A percentile compares a stretch with the other conserved stretches of the same genome.
phyloP scores from a whole-genome alignment of 1,140 invertebrate genomes.

The Drosophila sechellia region DNA sequence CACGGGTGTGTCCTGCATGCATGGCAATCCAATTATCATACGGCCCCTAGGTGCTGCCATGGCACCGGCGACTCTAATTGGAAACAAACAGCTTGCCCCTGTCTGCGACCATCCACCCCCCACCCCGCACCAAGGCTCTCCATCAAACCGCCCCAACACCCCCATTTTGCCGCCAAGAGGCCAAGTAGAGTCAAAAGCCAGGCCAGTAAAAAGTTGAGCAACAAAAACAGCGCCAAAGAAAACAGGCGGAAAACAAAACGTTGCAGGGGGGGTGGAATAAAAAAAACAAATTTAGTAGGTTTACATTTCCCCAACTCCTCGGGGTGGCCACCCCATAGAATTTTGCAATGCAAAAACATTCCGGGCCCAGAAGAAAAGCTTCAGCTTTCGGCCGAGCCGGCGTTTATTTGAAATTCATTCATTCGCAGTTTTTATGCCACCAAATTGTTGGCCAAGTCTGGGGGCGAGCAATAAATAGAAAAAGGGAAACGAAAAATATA shows the following conservation, averaged over 20 bases:
- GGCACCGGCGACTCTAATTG: conserved; percentile 64
- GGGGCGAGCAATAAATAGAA: background rate
- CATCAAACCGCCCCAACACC: background rate
- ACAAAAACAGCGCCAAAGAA: conserved; percentile 45
- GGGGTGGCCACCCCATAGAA: conserved; percentile 18
- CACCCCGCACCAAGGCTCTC: too few relatives aligned
- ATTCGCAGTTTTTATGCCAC: conserved; percentile 67
- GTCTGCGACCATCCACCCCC: conserved; percentile 6
- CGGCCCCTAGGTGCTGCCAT: conserved; percentile 64
- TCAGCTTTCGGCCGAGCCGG: conserved; percentile 30
- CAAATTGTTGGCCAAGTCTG: conserved; percentile 49
- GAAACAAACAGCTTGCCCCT: conserved; percentile 72
- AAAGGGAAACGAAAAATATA: conserved; percentile 4
- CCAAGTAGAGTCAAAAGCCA: conserved; percentile 60
- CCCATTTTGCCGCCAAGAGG: conserved; percentile 5
- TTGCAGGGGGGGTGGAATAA: conserved; percentile 12
- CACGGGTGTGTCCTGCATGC: conserved; percentile 54
- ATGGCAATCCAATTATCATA: conserved; percentile 79
- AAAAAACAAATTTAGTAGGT: conserved; percentile 67
- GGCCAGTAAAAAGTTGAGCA: conserved; percentile 36
- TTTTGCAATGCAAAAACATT: conserved; percentile 78
- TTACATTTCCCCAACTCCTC: conserved; percentile 60
- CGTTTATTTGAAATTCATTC: conserved; percentile 78
- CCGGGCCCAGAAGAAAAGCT: conserved; percentile 33
- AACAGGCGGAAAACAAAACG: conserved; percentile 1